Evolutionary conservation across 2,797 vertebrate species (phyloP).

Genomic region (Trichosurus vulpecula): DNA sequence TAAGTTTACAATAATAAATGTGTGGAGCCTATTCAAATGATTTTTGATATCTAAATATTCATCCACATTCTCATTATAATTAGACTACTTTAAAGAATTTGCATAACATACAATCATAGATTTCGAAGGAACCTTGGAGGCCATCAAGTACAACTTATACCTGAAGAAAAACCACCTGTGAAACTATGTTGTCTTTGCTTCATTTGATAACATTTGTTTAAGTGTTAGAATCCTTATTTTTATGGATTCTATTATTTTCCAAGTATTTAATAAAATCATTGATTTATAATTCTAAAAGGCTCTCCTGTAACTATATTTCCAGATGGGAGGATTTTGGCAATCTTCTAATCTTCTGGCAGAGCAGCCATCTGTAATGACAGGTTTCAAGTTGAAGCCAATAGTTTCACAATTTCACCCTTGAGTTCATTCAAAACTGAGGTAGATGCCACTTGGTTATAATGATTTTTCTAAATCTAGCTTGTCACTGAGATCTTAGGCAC

Average conservation of each 20-base stretch:
- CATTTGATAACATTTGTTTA: background rate
- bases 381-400: background rate
- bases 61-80: background rate
- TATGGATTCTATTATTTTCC: background rate
- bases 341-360: background rate
- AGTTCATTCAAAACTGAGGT: background rate
- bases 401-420: slow-evolving; percentile 12
- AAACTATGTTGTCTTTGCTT: background rate
- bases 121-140: background rate
- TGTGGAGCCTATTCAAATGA: slow-evolving; percentile 57
- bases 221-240: background rate
- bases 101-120: background rate
- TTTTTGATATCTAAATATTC: slow-evolving; percentile 53
- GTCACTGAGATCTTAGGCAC: background rate
- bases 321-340: background rate
- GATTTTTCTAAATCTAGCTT: slow-evolving; percentile 44
- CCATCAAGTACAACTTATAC: background rate
- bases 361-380: background rate
- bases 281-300: background rate
- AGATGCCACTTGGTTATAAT: slow-evolving; percentile 19
- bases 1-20: no score
- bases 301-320: background rate
- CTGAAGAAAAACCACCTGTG: background rate
- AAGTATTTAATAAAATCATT: background rate
- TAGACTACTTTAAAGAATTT: background rate